Evolutionary conservation across 2,888 invertebrate species (phyloP), one percentile per base, ranked within the genome.

Genomic region (Desoria tigrina): DNA sequence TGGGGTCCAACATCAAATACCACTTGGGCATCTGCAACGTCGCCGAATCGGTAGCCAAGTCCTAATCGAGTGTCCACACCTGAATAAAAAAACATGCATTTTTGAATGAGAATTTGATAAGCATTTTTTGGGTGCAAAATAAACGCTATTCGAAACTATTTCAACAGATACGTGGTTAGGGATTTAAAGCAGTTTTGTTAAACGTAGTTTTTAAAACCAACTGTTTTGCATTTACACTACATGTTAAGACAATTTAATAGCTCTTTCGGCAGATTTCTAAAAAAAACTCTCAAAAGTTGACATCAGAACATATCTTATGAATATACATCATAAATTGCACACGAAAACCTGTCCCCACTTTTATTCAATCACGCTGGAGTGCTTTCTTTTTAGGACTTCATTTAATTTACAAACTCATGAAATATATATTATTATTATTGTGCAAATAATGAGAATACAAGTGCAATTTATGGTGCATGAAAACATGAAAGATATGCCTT

Each of bases 1-100:
- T 76, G 76, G 6, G 76, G 76, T 7, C 76, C 76, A 55, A 76
- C 70, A 61, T 76, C 76, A 68, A 69, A 75, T n/a, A 76, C 69
- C 1, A 76, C 60, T 65, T 76, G 76, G 16, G 75, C 74, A 63
- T 76, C 76, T 21, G 74, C 74, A 50, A 71, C 69, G 42, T 74
- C 73, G 1, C 76, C 75, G 21, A 76, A 68, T 2, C 76, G 68
- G 58, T 76, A 76, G 1, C 76, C 76, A 9, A 76, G 59, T 9
- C 76, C 76, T 9, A 76, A 42, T 4, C 76, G 71, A 21, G 76
- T 75, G 56, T 76, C 76, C 14, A 76, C 72, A 18, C 76, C 76
- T 76, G 28, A 18, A 61, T 66, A 26, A 14, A 9, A 16, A 37
- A 18, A 3, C 23, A 53, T 24, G 21, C n/a, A n/a, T n/a, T n/a